Percentiles rank a stretch among this genome's conserved stretches.
Conservation (phyloP, 2,113 vertebrate species). For the Rhizomys pruinosus region DNA sequence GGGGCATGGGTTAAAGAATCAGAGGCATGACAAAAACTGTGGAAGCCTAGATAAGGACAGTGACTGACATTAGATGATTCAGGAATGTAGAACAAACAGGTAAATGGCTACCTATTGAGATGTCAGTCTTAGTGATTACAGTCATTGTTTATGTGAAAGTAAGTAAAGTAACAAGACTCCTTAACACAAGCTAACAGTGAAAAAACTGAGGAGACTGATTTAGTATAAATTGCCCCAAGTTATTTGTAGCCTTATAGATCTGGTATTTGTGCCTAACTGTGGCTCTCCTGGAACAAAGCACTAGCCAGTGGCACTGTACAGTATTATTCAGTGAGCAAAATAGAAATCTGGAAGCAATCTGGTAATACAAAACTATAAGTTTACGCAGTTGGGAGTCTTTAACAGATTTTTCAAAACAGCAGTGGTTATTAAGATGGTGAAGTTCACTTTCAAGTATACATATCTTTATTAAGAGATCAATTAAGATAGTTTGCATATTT, state of each 20-base stretch:
- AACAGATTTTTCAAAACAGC: conserved; percentile 54
- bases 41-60: not conserved
- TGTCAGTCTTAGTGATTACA: not conserved
- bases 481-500: conserved; percentile 19
- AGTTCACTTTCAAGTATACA: not conserved
- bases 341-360: no score
- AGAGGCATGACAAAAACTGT: not conserved
- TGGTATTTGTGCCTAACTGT: not conserved
- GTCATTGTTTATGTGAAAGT: not conserved
- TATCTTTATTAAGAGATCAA: conserved; percentile 54
- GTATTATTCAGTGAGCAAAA: not conserved
- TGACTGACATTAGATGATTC: not conserved
- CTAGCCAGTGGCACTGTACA: not conserved
- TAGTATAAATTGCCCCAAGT: not conserved
- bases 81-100: not conserved
- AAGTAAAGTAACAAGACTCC: not conserved
- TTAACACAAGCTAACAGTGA: not conserved
- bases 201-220: not conserved
- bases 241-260: not conserved
- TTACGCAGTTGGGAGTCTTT: not conserved
- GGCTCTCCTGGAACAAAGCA: not conserved
- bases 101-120: not conserved
- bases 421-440: not conserved
- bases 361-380: not conserved
- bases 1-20: not conserved